These are phyloP conservation scores for Zaprionus taronus DNA, from an alignment of 1,140 invertebrate genomes.

Conservation along the genomic window DNA sequence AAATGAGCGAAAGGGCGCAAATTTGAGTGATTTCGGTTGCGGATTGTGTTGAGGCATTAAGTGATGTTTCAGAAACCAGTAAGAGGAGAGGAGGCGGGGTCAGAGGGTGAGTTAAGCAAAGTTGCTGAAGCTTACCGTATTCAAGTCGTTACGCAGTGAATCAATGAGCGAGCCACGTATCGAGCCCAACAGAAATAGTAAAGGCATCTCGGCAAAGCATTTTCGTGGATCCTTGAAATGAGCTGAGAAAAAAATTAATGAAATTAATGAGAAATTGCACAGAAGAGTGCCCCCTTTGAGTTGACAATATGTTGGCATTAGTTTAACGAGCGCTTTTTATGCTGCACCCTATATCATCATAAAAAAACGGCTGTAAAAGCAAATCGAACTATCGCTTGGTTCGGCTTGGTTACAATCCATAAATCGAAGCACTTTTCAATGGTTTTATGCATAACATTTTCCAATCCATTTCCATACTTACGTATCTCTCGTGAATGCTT, in stretches of 20 bases:
- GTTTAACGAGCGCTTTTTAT: conserved; percentile 47
- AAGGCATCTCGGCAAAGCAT: conserved; percentile 87
- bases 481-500: conserved; percentile 86
- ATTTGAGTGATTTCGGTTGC: conserved; percentile 71
- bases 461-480: conserved; percentile 53
- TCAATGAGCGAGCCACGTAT: conserved; percentile 86
- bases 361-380: not conserved
- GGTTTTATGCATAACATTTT: not conserved
- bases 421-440: not conserved
- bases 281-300: conserved; percentile 12
- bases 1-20: conserved; percentile 78
- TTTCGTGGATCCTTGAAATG: conserved; percentile 85
- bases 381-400: not conserved
- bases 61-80: conserved; percentile 12
- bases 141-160: conserved; percentile 85
- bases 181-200: conserved; percentile 87
- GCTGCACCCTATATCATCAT: not conserved
- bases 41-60: conserved; percentile 61
- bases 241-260: conserved; percentile 51
- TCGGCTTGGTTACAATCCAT: not conserved
- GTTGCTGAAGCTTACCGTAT: conserved; percentile 60
- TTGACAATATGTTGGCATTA: conserved; percentile 20
- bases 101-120: not conserved
- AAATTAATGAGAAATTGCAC: conserved; percentile 44
- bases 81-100: not conserved